Percentiles rank a stretch among this genome's conserved stretches.
These are phyloP conservation scores for Drosophila subpulchrella DNA, from an alignment of 1,140 invertebrate species.

Conservation along the genomic window DNA sequence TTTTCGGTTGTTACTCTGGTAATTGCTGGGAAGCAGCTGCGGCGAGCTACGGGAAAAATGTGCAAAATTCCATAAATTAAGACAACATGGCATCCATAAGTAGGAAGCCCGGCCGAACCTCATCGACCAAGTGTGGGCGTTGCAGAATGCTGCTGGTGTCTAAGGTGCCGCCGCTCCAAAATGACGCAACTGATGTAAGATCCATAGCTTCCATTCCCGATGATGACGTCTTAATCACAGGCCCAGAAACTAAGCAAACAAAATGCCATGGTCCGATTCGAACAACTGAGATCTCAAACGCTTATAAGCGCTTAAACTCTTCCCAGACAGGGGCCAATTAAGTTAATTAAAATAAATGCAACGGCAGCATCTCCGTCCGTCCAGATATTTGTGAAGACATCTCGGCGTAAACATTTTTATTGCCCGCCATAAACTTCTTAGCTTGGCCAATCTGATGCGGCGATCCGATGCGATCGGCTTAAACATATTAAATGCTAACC, in stretches of 20 bases:
- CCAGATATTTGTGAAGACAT: constrained; percentile 52
- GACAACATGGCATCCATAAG: constrained; percentile 35
- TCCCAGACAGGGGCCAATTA: constrained; percentile 45
- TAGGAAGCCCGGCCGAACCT: constrained; percentile 52
- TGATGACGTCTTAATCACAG: constrained; percentile 62
- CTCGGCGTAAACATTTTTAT: constrained; percentile 60
- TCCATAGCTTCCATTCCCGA: constrained; percentile 15
- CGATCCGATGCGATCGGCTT: constrained; percentile 36
- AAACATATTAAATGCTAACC: constrained; percentile 56
- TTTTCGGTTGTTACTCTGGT: constrained; percentile 56
- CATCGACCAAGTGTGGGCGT: constrained; percentile 51
- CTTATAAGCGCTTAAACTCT: constrained; percentile 4
- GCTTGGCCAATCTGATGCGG: constrained; percentile 8
- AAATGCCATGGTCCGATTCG: constrained; percentile 43
- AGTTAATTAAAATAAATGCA: constrained; percentile 66
- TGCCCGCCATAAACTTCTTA: constrained; percentile 44
- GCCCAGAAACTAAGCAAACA: background rate
- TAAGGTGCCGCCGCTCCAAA: constrained; percentile 56
- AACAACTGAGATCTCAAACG: background rate
- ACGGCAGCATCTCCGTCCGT: constrained; percentile 1
- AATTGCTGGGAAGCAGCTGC: constrained; percentile 64
- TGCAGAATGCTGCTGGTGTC: constrained; percentile 52
- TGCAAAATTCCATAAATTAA: constrained; percentile 70
- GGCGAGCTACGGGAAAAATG: constrained; percentile 20
- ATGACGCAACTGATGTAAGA: constrained; percentile 28